Evolutionary conservation across 2,888 invertebrate genomes (phyloP).

Genomic region (Salticus scenicus): DNA sequence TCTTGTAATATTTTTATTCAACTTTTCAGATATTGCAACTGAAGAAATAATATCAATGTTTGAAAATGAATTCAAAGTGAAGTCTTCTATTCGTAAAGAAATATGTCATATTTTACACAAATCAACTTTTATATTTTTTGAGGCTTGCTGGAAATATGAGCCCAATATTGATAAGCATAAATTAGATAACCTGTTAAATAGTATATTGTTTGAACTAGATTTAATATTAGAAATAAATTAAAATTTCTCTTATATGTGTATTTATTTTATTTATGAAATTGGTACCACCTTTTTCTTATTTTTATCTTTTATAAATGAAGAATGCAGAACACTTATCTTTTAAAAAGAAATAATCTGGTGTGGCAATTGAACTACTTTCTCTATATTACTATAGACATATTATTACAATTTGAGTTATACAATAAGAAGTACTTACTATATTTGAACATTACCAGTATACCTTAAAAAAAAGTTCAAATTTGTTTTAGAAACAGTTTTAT

Average conservation of each 20-base stretch:
- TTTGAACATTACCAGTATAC: too few relatives aligned
- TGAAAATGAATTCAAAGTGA: constrained; percentile 33
- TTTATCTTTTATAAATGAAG: too few relatives aligned
- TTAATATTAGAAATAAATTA: background rate
- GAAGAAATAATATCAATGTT: constrained; percentile 34
- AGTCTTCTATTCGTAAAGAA: constrained; percentile 28
- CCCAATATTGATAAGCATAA: constrained; percentile 35
- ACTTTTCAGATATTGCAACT: constrained; percentile 35
- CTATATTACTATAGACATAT: too few relatives aligned
- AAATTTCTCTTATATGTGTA: background rate
- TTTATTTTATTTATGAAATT: too few relatives aligned
- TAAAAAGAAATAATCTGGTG: too few relatives aligned
- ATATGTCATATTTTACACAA: constrained; percentile 20
- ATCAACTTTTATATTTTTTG: constrained; percentile 30
- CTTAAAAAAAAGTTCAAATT: too few relatives aligned
- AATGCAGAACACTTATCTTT: too few relatives aligned
- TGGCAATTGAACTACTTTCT: too few relatives aligned
- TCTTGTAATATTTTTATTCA: background rate
- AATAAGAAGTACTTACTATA: too few relatives aligned
- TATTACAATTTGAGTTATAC: too few relatives aligned
- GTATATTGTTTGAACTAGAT: constrained; percentile 28
- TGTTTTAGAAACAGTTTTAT: too few relatives aligned
- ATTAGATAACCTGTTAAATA: constrained; percentile 7
- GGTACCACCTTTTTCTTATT: too few relatives aligned
- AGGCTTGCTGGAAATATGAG: constrained; percentile 54